phyloP scores from a whole-genome alignment of 1,140 invertebrate species.

The Mycetomoellerius zeteki region DNA sequence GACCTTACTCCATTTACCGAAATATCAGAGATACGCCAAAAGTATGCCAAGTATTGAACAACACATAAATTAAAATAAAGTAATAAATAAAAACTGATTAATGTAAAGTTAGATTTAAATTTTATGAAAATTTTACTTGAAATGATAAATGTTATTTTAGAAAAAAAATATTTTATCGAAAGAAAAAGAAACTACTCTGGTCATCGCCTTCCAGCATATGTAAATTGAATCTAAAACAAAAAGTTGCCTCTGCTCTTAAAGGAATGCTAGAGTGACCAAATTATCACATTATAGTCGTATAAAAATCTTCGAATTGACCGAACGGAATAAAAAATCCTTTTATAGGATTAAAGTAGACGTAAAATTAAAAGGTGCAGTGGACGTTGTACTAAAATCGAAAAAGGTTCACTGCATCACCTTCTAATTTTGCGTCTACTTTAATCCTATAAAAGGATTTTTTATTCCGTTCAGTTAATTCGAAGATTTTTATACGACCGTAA shows the following conservation, averaged over 20 bases:
- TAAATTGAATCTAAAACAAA: not conserved
- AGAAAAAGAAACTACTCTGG: not conserved
- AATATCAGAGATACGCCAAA: not conserved
- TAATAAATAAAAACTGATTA: not conserved
- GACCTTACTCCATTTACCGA: not conserved
- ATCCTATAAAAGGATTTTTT: too few relatives aligned
- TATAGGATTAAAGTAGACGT: too few relatives aligned
- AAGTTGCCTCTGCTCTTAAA: not conserved
- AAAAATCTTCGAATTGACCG: too few relatives aligned
- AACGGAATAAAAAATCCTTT: too few relatives aligned
- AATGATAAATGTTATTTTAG: not conserved
- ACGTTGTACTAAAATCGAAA: too few relatives aligned
- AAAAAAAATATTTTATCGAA: not conserved
- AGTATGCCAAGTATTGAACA: not conserved
- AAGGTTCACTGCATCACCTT: too few relatives aligned
- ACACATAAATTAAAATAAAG: constrained; percentile 7
- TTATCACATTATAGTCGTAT: too few relatives aligned
- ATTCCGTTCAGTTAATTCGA: too few relatives aligned
- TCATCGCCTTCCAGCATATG: not conserved
- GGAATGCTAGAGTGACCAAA: too few relatives aligned
- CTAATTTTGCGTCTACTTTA: too few relatives aligned
- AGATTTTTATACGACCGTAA: too few relatives aligned
- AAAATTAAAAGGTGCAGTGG: too few relatives aligned
- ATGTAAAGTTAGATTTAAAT: not conserved
- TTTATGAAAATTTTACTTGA: not conserved